These are phyloP conservation scores for Bujurquina vittata DNA, from an alignment of 2,113 vertebrate genomes.

Conservation along the genomic window DNA sequence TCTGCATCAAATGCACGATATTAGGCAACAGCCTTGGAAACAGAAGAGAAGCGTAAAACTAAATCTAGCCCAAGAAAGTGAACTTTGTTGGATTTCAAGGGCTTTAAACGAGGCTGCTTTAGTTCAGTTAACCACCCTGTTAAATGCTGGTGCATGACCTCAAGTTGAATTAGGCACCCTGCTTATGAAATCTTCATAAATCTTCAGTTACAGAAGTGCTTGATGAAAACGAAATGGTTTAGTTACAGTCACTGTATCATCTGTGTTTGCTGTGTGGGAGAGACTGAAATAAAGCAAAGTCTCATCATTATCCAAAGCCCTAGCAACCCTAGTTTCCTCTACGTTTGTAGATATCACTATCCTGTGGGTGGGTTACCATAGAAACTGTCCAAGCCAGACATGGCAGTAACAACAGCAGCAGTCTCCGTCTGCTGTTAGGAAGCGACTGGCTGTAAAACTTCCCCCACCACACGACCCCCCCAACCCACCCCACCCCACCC, in stretches of 20 bases:
- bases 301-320: conserved; percentile 76
- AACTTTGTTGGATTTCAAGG: conserved; percentile 13
- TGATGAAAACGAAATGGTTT: conserved; percentile 39
- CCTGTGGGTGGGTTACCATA: conserved; percentile 83
- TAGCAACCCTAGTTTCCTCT: conserved; percentile 77
- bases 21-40: conserved; percentile 21
- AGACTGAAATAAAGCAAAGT: conserved; percentile 56
- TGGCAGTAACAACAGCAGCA: conserved; percentile 70
- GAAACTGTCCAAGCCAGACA: conserved; percentile 84
- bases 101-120: conserved; percentile 10
- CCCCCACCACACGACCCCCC: not conserved
- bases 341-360: conserved; percentile 67
- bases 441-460: conserved; percentile 56
- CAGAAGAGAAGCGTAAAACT: not conserved
- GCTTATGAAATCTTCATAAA: not conserved
- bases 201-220: not conserved
- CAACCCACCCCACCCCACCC: no score
- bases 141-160: conserved; percentile 22
- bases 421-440: conserved; percentile 64
- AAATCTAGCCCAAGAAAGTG: not conserved
- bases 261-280: conserved; percentile 60
- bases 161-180: not conserved
- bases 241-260: conserved; percentile 35
- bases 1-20: conserved; percentile 2
- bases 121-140: not conserved